Percentiles rank a stretch among this genome's conserved stretches.
phyloP scores from a whole-genome alignment of 2,888 invertebrate genomes.

The Agrotis puta region DNA sequence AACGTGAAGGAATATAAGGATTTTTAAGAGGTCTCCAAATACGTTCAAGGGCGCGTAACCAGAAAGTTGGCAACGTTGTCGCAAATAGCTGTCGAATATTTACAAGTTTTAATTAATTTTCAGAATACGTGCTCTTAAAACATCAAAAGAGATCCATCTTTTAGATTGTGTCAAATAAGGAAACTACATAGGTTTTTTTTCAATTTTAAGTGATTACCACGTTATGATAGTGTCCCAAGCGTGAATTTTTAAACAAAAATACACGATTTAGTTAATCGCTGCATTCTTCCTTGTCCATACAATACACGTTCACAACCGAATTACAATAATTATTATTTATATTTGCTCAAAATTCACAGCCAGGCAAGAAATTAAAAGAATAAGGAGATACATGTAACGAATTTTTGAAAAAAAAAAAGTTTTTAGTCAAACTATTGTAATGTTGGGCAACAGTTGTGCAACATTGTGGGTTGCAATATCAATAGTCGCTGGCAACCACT shows the following conservation, averaged over 20 bases:
- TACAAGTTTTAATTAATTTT: too few relatives aligned
- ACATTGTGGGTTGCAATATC: background rate
- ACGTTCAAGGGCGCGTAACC: too few relatives aligned
- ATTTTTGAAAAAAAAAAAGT: background rate
- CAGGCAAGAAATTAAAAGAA: conserved; percentile 17
- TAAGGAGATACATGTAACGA: background rate
- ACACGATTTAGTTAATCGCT: background rate
- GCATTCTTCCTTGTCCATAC: background rate
- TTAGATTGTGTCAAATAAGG: background rate
- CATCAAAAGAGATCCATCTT: background rate
- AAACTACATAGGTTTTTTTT: background rate
- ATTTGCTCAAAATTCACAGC: conserved; percentile 47
- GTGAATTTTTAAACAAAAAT: background rate
- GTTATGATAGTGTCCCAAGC: background rate
- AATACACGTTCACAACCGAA: conserved; percentile 48
- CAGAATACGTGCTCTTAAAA: too few relatives aligned
- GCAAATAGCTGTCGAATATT: too few relatives aligned
- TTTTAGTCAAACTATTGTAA: too few relatives aligned
- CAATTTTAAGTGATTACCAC: background rate
- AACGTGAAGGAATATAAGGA: background rate
- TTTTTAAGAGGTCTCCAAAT: background rate
- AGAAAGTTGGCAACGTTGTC: too few relatives aligned
- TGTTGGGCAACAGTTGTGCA: background rate
- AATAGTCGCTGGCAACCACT: background rate
- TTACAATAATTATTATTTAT: conserved; percentile 26